These are phyloP conservation scores for Eriosoma lanigerum DNA, from an alignment of 1,140 invertebrate genomes.

Conservation along the genomic window DNA sequence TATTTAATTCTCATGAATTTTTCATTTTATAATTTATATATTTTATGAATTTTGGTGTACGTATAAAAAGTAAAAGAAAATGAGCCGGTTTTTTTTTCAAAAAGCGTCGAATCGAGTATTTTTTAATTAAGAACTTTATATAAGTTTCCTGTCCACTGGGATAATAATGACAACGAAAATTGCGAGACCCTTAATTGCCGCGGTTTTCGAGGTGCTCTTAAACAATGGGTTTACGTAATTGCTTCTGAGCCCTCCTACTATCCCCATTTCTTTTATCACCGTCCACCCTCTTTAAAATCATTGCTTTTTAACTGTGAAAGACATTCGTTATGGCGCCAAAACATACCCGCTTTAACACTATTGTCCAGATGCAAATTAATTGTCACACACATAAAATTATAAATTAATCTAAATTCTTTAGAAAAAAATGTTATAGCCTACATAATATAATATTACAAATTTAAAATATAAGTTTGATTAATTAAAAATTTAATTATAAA, in stretches of 20 bases:
- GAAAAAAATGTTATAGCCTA: background rate
- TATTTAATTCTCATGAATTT: slow-evolving; percentile 14
- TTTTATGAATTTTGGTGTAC: slow-evolving; percentile 19
- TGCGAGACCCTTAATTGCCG: slow-evolving; percentile 48
- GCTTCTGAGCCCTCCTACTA: slow-evolving; percentile 27
- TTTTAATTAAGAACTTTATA: slow-evolving; percentile 52
- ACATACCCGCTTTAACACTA: background rate
- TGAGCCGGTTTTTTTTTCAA: background rate
- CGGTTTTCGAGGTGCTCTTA: slow-evolving; percentile 46
- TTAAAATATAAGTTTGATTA: background rate
- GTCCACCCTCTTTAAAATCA: slow-evolving; percentile 2
- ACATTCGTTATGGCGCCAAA: slow-evolving; percentile 28
- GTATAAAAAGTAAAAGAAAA: background rate
- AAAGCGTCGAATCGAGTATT: slow-evolving; percentile 36
- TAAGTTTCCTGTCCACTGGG: slow-evolving; percentile 37
- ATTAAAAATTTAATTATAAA: background rate
- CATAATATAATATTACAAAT: background rate
- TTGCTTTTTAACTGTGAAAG: slow-evolving; percentile 42
- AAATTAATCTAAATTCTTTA: background rate
- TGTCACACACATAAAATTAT: background rate
- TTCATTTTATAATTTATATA: background rate
- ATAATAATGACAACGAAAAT: slow-evolving; percentile 49
- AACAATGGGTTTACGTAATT: slow-evolving; percentile 46
- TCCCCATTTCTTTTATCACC: slow-evolving; percentile 10
- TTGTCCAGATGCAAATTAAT: slow-evolving; percentile 35